A percentile compares a stretch with the other conserved stretches of the same genome.
Evolutionary conservation across 2,113 vertebrate genomes (phyloP).

Genomic region (Mandrillus leucophaeus): DNA sequence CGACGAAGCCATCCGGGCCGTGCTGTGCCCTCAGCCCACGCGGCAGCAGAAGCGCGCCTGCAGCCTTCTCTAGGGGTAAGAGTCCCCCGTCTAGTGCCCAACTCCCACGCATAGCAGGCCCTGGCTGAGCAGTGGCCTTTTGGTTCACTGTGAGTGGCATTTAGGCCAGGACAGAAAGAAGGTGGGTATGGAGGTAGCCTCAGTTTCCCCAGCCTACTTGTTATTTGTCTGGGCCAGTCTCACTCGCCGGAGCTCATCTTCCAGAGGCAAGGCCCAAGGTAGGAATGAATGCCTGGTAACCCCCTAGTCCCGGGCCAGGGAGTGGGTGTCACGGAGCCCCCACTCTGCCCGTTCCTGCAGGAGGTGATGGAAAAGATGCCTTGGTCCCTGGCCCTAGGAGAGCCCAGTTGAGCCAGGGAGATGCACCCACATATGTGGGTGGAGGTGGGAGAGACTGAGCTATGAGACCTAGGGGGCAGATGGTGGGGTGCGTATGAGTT

Average conservation of each 20-base stretch:
- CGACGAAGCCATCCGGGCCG: constrained; percentile 94
- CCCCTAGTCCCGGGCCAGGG: not conserved
- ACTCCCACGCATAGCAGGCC: not conserved
- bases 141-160: fast-evolving
- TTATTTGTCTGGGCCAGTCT: not conserved
- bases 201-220: not conserved
- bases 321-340: fast-evolving
- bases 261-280: not conserved
- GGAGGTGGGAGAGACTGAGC: not conserved
- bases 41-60: constrained; percentile 88
- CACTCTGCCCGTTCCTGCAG: not conserved
- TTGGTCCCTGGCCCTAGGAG: not conserved
- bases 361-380: too few species aligned
- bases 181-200: not conserved
- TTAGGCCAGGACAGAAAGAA: not conserved
- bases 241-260: not conserved
- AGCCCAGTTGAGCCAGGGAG: not conserved
- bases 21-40: constrained; percentile 91
- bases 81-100: fast-evolving
- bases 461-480: fast-evolving
- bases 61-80: constrained; percentile 88
- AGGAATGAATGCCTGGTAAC: not conserved
- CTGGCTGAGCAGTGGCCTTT: too few species aligned
- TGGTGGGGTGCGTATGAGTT: too few species aligned
- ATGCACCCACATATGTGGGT: fast-evolving